Percentiles rank a stretch among this genome's conserved stretches.
Evolutionary conservation across 1,140 invertebrate species (phyloP).

Genomic region (Calycopis cecrops): DNA sequence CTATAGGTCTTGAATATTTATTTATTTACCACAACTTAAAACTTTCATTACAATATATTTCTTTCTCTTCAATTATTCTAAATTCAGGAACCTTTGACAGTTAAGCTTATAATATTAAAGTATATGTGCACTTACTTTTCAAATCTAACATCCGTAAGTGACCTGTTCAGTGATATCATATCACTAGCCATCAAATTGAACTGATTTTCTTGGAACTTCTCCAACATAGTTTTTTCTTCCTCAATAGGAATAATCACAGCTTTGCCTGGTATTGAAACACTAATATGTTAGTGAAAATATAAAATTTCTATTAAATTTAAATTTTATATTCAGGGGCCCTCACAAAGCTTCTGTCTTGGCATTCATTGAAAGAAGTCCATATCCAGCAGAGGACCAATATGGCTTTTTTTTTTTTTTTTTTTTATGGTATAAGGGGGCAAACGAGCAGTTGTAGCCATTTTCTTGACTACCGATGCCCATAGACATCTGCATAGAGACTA

Average conservation of each 20-base stretch:
- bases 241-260: constrained; percentile 90
- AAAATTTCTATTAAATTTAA: neutral
- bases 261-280: constrained; percentile 71
- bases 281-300: neutral
- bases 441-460: too few relatives aligned
- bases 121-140: constrained; percentile 80
- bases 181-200: constrained; percentile 99
- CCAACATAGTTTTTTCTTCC: constrained; percentile 91
- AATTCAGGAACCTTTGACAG: neutral
- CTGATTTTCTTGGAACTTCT: constrained; percentile 98
- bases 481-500: too few relatives aligned
- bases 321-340: neutral
- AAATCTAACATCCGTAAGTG: constrained; percentile 94
- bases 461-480: too few relatives aligned
- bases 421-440: too few relatives aligned
- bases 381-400: too few relatives aligned
- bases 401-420: too few relatives aligned
- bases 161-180: constrained; percentile 97
- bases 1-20: too few relatives aligned
- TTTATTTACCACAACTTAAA: too few relatives aligned
- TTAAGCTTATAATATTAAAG: constrained; percentile 7
- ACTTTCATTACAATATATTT: too few relatives aligned
- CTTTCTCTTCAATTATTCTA: too few relatives aligned
- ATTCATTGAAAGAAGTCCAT: too few relatives aligned
- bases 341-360: too few relatives aligned